Conservation (phyloP, 2,888 invertebrate species). For the Amphimallon solstitiale region DNA sequence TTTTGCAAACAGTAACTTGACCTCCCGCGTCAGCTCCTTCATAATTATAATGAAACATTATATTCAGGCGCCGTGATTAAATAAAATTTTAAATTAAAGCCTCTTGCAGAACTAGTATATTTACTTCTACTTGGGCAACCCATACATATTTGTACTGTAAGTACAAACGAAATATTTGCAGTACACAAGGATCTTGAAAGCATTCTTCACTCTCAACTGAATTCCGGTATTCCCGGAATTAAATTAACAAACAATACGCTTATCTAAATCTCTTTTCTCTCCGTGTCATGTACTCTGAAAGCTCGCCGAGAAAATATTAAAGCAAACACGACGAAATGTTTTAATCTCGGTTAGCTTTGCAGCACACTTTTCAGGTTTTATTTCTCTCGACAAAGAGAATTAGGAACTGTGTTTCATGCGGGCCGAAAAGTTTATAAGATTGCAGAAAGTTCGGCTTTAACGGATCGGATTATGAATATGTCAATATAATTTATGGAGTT, state of each 20-base stretch:
- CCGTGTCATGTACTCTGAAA: background rate
- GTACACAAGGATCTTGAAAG: too few relatives aligned
- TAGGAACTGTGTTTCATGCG: conserved; percentile 3
- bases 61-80: too few relatives aligned
- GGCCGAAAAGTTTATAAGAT: conserved; percentile 13
- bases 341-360: conserved; percentile 16
- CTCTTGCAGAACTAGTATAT: too few relatives aligned
- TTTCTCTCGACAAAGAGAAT: conserved; percentile 7
- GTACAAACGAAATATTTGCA: too few relatives aligned
- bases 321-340: conserved; percentile 10
- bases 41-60: too few relatives aligned
- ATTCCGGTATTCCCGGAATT: conserved; percentile 6
- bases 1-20: too few relatives aligned
- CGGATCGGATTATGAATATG: conserved; percentile 3
- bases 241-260: conserved; percentile 28
- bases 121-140: too few relatives aligned
- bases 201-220: background rate
- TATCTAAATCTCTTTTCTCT: conserved; percentile 22
- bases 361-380: background rate
- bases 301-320: conserved; percentile 16
- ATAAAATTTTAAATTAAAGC: too few relatives aligned
- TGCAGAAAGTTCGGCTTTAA: background rate
- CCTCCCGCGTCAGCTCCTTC: too few relatives aligned
- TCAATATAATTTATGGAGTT: conserved; percentile 9
- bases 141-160: too few relatives aligned